Percentiles rank a stretch among this genome's conserved stretches.
Conservation (phyloP, 2,113 vertebrate species). For the Siphamia tubifer region DNA sequence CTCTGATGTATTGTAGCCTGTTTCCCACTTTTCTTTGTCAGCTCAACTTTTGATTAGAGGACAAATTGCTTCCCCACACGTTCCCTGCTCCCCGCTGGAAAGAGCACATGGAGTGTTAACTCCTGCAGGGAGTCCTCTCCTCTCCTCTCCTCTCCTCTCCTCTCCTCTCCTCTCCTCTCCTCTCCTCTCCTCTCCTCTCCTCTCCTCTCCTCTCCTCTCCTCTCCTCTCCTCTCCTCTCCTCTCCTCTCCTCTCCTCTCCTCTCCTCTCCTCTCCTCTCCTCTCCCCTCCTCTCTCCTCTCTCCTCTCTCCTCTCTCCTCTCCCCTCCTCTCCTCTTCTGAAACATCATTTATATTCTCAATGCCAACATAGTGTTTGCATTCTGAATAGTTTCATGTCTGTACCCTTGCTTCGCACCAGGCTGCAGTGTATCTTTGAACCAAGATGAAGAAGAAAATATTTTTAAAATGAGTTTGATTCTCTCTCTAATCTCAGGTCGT, state of each 20-base stretch:
- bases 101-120: background rate
- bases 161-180: constrained; percentile 5
- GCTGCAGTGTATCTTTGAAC: background rate
- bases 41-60: constrained; percentile 37
- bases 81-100: background rate
- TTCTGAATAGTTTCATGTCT: background rate
- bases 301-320: too few relatives aligned
- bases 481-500: background rate
- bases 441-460: background rate
- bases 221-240: too few relatives aligned
- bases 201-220: too few relatives aligned
- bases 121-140: constrained; percentile 26
- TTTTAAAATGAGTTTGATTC: background rate
- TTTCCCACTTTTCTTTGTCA: constrained; percentile 23
- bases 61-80: constrained; percentile 27
- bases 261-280: too few relatives aligned
- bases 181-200: constrained; percentile 1
- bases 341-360: too few relatives aligned
- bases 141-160: background rate
- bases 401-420: background rate
- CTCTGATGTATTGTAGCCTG: background rate
- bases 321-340: too few relatives aligned
- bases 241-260: too few relatives aligned
- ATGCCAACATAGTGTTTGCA: too few relatives aligned
- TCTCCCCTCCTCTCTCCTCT: too few relatives aligned